A percentile compares a stretch with the other conserved stretches of the same genome.
These are phyloP conservation scores for Decapterus maruadsi DNA, from an alignment of 2,797 vertebrate species.

Conservation along the genomic window DNA sequence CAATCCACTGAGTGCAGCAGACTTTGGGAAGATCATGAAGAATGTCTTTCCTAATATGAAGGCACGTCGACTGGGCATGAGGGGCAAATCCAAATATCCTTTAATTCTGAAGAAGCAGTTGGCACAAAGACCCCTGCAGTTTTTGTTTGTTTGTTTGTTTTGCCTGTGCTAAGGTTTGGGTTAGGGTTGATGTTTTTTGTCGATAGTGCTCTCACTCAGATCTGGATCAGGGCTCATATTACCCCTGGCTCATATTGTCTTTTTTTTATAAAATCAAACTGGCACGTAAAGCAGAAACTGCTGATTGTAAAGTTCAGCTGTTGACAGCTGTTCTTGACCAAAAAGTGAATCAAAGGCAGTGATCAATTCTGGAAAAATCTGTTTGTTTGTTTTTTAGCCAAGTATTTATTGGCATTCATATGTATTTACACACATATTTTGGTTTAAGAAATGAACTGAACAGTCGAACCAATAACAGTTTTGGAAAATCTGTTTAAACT, in stretches of 20 bases:
- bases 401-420: background rate
- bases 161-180: too few species aligned
- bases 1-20: slow-evolving; percentile 98
- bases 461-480: too few species aligned
- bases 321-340: background rate
- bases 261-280: background rate
- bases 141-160: background rate
- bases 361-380: background rate
- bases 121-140: slow-evolving; percentile 1
- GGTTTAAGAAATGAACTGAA: too few species aligned
- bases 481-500: background rate
- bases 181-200: background rate
- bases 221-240: background rate
- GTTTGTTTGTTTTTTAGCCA: background rate
- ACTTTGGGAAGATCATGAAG: slow-evolving; percentile 99
- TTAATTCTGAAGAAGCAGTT: slow-evolving; percentile 46
- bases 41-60: slow-evolving; percentile 99
- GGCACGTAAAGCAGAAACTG: background rate
- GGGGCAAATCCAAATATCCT: slow-evolving; percentile 99
- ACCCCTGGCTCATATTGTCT: background rate
- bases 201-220: background rate
- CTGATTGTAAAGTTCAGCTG: background rate
- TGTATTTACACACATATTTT: too few species aligned
- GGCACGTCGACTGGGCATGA: slow-evolving; percentile 97
- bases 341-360: background rate